Base-by-base conservation (phyloP, 2,888 invertebrate genomes). In the Desoria tigrina region DNA sequence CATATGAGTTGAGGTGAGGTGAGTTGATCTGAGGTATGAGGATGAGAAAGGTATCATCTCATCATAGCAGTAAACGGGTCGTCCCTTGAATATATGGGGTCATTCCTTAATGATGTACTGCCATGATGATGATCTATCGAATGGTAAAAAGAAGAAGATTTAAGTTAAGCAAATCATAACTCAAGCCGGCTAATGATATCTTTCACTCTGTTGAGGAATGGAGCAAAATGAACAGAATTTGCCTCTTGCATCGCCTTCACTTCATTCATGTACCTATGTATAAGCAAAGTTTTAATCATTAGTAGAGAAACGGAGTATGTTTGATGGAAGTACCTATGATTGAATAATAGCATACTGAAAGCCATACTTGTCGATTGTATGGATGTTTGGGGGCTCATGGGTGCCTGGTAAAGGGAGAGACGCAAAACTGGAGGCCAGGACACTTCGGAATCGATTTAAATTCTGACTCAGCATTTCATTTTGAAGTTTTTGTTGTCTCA, bases 401-500 rank as follows among this genome's bases (percentile, higher is more conserved):
- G 88, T 86, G 73, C 89, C 88, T 80, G 91, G 89, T 69, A 92
- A 81, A 45, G 88, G 83, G 45, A 91, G 81, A 21, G 84, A 81
- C 7, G 86, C 83, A 75, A 94, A 85, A 1, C 87, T 88, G 63
- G 84, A 83, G 3, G 90, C 86, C 61, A 97, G 82, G 32, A 88
- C 88, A 4, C 85, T 83, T 50, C 91, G 85, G 50, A 96, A 83
- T 66, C 88, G 86, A 65, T 90, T 89, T 65, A 94, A 84, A 80
- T 95, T 94, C 58, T 88, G 85, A 78, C 90, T 86, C 26, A 95
- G 82, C 1, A 90, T 86, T 49, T 86, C 85, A 78, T 93, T 94
- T 72, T 91, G 88, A 77, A 88, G 88, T 59, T 88, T 86, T 69
- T 94, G 90, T 68, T 92, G 92, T 66, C 87, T 84, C 11, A 92